Percentiles rank a stretch among this genome's conserved stretches.
phyloP scores from a whole-genome alignment of 2,113 vertebrate genomes.

The Platysternon megacephalum region DNA sequence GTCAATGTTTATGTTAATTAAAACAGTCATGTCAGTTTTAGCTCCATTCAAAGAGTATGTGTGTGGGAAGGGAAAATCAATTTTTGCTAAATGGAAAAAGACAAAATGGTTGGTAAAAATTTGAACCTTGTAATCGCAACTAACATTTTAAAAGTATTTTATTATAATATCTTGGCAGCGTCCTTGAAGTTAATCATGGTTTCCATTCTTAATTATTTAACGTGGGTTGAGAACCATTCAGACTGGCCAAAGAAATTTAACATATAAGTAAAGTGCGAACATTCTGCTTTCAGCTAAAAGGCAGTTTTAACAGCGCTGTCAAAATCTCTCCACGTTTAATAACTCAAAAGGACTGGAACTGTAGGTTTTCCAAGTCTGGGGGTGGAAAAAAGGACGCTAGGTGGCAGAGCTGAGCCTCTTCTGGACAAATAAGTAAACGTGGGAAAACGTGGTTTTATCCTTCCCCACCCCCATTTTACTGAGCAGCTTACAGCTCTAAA shows the following conservation, averaged over 20 bases:
- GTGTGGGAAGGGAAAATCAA: fast-evolving
- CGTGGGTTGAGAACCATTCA: background rate
- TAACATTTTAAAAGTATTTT: conserved; percentile 34
- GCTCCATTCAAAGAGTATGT: background rate
- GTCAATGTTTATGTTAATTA: background rate
- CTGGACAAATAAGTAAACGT: background rate
- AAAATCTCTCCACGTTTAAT: background rate
- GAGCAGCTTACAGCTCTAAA: background rate
- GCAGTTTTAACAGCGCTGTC: background rate
- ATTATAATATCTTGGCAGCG: conserved; percentile 26
- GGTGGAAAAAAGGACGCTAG: conserved; percentile 81
- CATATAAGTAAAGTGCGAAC: background rate
- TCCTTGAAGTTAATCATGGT: conserved; percentile 9
- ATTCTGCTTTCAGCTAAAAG: background rate
- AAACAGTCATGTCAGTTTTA: background rate
- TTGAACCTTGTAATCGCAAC: background rate
- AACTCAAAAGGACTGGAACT: background rate
- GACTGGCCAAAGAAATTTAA: background rate
- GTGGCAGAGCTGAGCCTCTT: conserved; percentile 92
- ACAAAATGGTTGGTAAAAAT: background rate
- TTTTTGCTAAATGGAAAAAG: background rate
- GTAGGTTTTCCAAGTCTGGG: background rate
- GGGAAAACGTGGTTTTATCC: conserved; percentile 15
- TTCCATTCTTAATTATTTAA: conserved; percentile 23
- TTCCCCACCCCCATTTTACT: background rate